Conservation (phyloP, 2,113 vertebrate species). For the Turdus rufiventris region DNA sequence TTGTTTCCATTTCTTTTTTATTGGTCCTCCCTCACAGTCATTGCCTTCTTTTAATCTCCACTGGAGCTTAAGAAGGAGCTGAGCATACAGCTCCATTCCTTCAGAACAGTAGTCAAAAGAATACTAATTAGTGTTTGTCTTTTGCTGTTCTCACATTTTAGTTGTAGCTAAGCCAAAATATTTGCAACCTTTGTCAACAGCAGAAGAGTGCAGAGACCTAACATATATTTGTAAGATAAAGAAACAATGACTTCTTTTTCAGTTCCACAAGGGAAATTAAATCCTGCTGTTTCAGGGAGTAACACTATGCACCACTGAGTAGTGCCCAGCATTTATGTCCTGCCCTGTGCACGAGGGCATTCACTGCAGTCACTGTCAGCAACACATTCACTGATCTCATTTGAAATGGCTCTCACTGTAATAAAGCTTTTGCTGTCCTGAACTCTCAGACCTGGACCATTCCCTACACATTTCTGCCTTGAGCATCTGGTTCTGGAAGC, state of each 20-base stretch:
- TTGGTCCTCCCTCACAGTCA: background rate
- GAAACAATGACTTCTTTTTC: background rate
- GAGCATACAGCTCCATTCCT: background rate
- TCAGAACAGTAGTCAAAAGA: background rate
- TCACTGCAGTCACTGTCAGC: background rate
- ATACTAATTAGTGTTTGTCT: background rate
- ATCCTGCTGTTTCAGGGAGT: background rate
- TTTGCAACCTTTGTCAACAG: background rate
- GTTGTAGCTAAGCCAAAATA: background rate
- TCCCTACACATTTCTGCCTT: background rate
- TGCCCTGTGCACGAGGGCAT: background rate
- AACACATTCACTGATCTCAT: background rate
- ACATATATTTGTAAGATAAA: background rate
- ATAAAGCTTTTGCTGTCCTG: background rate
- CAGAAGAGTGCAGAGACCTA: background rate
- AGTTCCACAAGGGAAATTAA: background rate
- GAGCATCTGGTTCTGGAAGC: background rate
- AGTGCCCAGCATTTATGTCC: background rate
- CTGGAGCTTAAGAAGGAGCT: background rate
- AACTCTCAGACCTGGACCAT: background rate
- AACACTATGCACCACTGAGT: background rate
- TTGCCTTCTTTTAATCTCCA: background rate
- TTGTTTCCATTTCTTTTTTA: background rate
- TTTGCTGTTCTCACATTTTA: background rate
- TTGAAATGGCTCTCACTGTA: background rate